phyloP scores from a whole-genome alignment of 2,113 vertebrate species.

The Petrocephalus microphthalmus region DNA sequence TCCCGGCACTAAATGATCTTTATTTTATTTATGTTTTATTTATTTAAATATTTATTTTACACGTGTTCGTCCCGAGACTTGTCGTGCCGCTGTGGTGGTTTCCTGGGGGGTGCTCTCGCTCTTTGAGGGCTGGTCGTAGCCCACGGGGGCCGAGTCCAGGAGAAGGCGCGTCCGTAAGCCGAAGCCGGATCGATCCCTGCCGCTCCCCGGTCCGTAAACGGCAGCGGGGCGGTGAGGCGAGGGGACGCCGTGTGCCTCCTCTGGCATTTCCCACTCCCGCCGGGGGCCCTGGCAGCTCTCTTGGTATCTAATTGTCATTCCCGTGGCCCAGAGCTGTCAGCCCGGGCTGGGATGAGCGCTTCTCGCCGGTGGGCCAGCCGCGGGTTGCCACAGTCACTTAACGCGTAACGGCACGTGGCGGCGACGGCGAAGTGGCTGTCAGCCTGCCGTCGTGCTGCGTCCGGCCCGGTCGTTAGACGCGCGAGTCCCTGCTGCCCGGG shows the following conservation, averaged over 20 bases:
- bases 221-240: not conserved
- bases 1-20: slow-evolving; percentile 52
- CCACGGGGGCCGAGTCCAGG: not conserved
- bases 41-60: slow-evolving; percentile 54
- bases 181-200: not conserved
- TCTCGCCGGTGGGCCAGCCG: not conserved
- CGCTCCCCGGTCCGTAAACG: not conserved
- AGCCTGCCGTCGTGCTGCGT: not conserved
- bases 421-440: not conserved
- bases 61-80: slow-evolving; percentile 42
- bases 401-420: not conserved
- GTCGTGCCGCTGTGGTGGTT: slow-evolving; percentile 25
- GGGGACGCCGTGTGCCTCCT: not conserved
- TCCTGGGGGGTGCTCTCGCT: slow-evolving; percentile 12
- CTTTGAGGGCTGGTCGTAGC: not conserved
- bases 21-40: slow-evolving; percentile 63
- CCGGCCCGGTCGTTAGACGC: not conserved
- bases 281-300: not conserved
- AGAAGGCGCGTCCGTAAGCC: not conserved
- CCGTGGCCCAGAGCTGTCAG: not conserved
- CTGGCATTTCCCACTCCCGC: not conserved
- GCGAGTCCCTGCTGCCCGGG: slow-evolving; percentile 36
- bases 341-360: not conserved
- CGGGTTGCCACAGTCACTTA: not conserved
- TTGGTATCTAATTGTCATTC: slow-evolving; percentile 19